Percentiles rank a stretch among this genome's conserved stretches.
Evolutionary conservation across 2,797 vertebrate species (phyloP).

Genomic region (Sphenodon punctatus): DNA sequence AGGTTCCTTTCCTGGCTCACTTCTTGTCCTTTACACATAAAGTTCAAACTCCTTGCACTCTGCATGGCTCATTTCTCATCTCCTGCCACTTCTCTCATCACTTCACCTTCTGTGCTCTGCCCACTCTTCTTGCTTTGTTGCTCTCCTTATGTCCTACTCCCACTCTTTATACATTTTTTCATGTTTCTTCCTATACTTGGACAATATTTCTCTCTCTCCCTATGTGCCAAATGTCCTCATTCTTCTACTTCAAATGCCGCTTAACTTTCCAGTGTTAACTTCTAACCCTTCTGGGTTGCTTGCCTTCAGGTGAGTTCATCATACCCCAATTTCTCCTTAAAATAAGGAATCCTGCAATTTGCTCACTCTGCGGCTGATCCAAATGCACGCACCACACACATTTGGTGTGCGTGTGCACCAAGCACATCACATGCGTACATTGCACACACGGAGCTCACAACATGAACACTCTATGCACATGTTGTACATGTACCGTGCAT

Average conservation of each 20-base stretch:
- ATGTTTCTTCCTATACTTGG: background rate
- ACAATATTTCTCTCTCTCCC: background rate
- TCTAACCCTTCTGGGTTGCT: background rate
- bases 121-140: background rate
- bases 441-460: no score
- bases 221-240: background rate
- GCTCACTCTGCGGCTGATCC: no score
- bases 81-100: background rate
- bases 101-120: background rate
- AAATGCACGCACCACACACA: no score
- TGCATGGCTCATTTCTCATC: background rate
- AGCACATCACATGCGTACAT: no score
- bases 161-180: no score
- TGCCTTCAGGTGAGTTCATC: no score
- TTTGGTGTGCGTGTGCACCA: no score
- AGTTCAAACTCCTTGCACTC: background rate
- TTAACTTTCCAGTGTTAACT: background rate
- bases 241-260: background rate
- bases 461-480: no score
- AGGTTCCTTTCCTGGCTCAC: background rate
- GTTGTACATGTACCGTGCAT: no score
- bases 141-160: background rate
- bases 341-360: background rate
- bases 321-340: background rate
- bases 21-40: background rate